Base-by-base conservation (phyloP, 2,888 invertebrate species). In the Fabriciana adippe region DNA sequence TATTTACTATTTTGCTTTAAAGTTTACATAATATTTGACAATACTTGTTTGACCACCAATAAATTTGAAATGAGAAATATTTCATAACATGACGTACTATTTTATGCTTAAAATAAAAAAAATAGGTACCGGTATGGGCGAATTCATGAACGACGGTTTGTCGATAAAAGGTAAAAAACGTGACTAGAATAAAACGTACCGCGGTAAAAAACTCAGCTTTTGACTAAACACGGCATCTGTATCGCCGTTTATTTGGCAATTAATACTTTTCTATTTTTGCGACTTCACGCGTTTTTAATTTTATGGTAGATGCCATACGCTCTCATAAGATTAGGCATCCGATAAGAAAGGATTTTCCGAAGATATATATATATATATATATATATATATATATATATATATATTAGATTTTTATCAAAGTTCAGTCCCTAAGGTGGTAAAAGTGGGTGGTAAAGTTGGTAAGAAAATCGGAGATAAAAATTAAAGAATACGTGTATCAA, bases 111-210 rank as follows among this genome's bases (percentile, higher is more conserved):
- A 51, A 64, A 51, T 51, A 51, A 51, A 64, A 26, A 26, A 64
- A 51, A 53, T 50, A 53, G 21, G 41, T 21, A 35, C 41, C 41
- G 51, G 51, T 21, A 50, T 64, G 26, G 51, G 56, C 51, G 56
- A 56, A 51, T 57, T 26, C 50, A 57, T 51, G 51, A 48, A 51
- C 56, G 56, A 56, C 57, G 57, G 57, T 56, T 64, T 57, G 50
- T 64, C 57, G 56, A 47, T 64, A 55, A 64, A 50, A 56, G 64
- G 64, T 55, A 55, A 16, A 47, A 55, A 55, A 64, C 64, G 64
- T 57, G 64, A 64, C 64, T 64, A 57, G 56, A 64, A 64, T 64
- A 51, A 56, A 56, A 56, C 15, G 15, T 54, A 26, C 11, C 57
- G 57, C 57, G 26, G 57, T 48, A 48, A 57, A 47, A 59, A 59